A percentile compares a stretch with the other conserved stretches of the same genome.
Evolutionary conservation across 2,113 vertebrate genomes (phyloP).

Genomic region (Leptosomus discolor): DNA sequence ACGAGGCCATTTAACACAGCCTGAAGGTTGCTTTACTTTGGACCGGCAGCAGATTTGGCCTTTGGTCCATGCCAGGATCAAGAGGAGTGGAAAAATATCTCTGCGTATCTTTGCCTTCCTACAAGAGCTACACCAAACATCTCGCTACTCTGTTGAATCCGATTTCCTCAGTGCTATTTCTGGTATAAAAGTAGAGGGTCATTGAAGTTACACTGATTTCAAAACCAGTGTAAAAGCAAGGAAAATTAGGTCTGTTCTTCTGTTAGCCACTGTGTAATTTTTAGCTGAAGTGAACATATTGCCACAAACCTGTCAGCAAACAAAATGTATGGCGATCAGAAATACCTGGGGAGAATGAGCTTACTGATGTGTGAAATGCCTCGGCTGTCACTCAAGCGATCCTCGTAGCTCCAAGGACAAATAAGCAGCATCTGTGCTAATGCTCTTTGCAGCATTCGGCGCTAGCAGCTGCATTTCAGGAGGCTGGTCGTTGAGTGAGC

Average conservation of each 20-base stretch:
- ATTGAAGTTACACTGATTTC: neutral
- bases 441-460: neutral
- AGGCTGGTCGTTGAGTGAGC: accelerated
- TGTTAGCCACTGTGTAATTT: neutral
- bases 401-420: neutral
- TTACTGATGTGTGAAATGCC: slow-evolving; percentile 14
- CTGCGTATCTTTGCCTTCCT: neutral
- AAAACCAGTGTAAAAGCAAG: neutral
- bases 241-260: neutral
- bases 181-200: neutral
- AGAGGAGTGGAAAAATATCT: neutral
- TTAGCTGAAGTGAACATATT: neutral
- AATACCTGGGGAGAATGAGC: neutral
- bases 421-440: neutral
- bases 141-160: neutral
- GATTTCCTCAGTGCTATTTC: neutral
- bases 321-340: neutral
- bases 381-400: neutral
- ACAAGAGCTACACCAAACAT: accelerated
- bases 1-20: neutral
- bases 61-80: neutral
- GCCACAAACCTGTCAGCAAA: neutral
- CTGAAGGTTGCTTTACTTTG: neutral
- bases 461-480: neutral
- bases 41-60: neutral